Evolutionary conservation across 2,797 vertebrate genomes (phyloP).

Genomic region (Parotocinclus haroldoi): DNA sequence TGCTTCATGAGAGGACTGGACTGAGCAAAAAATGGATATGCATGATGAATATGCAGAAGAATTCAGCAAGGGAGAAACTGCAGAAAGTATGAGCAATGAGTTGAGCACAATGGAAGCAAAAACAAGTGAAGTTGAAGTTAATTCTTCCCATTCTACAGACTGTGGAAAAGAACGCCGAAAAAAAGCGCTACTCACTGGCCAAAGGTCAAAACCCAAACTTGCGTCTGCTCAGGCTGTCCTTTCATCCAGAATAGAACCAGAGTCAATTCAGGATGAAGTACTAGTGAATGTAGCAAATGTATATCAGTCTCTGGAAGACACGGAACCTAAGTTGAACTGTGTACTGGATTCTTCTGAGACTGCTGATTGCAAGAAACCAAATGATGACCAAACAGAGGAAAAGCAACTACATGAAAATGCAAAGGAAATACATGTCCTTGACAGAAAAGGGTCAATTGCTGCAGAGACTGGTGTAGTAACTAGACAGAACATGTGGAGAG

Average conservation of each 20-base stretch:
- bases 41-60: slow-evolving; percentile 8
- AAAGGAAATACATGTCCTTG: background rate
- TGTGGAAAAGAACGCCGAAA: background rate
- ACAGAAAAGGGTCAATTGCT: slow-evolving; percentile 7
- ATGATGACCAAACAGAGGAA: slow-evolving; percentile 31
- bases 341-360: background rate
- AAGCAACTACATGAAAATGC: slow-evolving; percentile 7
- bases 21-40: slow-evolving; percentile 22
- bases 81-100: slow-evolving; percentile 11
- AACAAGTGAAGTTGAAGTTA: background rate
- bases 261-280: slow-evolving; percentile 25
- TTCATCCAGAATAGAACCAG: slow-evolving; percentile 57
- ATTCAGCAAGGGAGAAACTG: slow-evolving; percentile 38
- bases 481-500: slow-evolving; percentile 33
- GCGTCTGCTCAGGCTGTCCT: slow-evolving; percentile 61
- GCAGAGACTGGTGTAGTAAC: slow-evolving; percentile 1
- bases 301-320: slow-evolving; percentile 5
- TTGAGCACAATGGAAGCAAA: slow-evolving; percentile 34
- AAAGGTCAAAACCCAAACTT: slow-evolving; percentile 55
- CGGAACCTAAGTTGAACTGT: background rate
- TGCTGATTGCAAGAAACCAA: background rate
- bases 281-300: background rate
- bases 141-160: no score
- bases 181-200: slow-evolving; percentile 6
- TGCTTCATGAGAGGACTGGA: slow-evolving; percentile 27